Base-by-base conservation (phyloP, 1,140 invertebrate species). In the Drosophila carrolli region DNA sequence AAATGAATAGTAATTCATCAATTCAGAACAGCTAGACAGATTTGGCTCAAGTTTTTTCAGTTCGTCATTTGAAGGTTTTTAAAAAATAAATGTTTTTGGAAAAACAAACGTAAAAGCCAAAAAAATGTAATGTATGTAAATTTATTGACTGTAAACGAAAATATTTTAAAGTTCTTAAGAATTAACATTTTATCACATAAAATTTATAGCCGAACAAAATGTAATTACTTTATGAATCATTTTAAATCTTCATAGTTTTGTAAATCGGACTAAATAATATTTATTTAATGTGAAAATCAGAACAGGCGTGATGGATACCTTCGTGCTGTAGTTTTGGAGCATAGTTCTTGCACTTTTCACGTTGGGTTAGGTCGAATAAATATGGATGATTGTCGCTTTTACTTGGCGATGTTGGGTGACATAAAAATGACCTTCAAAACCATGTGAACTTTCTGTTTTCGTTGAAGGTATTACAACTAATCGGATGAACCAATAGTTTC, bases 291-390 rank as follows among this genome's bases (percentile, higher is more conserved):
- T 8, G 19, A 16, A 61, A 40, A 9, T 7, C 32, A 19, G 58
- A 61, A 61, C 50, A 16, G n/a, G 9, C 35, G n/a, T 16, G 10
- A 46, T 38, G 32, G 23, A 54, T 65, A 32, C 23, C 19, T 46
- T 37, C 23, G 72, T 37, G 63, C 23, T 44, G 14, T 46, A 59
- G 32, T 14, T 43, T 19, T 47, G 40, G 58, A 80, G 56, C 78
- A 44, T 41, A 57, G 48, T 38, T 66, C 65, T 23, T 48, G 61
- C 58, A 41, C 41, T 66, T 58, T 78, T 78, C 23, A 29, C 48
- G 50, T 79, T 86, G 82, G 78, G 75, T 86, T 79, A 88, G 78
- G 82, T 86, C 78, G 83, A 82, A 57, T 60, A 23, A 11, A 23
- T 32, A 37, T 60, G 14, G 19, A 40, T 71, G 48, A 72, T 72